Conservation (phyloP, 2,888 invertebrate species). For the Eumacrocentrus americanus region DNA sequence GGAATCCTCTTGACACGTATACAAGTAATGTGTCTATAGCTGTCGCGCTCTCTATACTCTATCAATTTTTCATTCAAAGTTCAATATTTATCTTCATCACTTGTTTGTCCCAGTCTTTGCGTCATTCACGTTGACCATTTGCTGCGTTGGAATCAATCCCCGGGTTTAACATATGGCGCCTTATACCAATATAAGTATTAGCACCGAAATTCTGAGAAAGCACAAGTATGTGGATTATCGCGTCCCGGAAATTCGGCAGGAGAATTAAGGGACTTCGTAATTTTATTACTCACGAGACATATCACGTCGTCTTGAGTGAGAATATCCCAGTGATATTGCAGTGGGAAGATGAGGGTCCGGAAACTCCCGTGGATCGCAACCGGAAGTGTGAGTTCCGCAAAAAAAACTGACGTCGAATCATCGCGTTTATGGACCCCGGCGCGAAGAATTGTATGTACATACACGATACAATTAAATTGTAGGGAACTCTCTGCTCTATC, state of each 20-base stretch:
- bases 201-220: neutral
- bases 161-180: neutral
- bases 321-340: conserved; percentile 25
- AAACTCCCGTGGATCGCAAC: conserved; percentile 28
- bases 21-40: neutral
- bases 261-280: too few species aligned
- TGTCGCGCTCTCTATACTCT: neutral
- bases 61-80: conserved; percentile 17
- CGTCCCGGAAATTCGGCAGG: too few species aligned
- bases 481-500: conserved; percentile 1
- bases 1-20: conserved; percentile 2
- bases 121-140: neutral
- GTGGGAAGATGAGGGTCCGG: conserved; percentile 30
- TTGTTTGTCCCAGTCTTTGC: conserved; percentile 5
- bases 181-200: neutral
- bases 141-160: neutral
- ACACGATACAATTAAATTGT: conserved; percentile 8
- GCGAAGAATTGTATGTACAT: neutral
- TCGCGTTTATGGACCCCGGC: neutral
- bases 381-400: conserved; percentile 22
- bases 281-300: too few species aligned
- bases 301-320: neutral
- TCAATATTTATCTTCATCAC: conserved; percentile 15
- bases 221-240: too few species aligned
- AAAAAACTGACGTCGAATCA: conserved; percentile 9